A percentile compares a stretch with the other conserved stretches of the same genome.
Conservation (phyloP, 2,113 vertebrate species). For the Lonchura striata region DNA sequence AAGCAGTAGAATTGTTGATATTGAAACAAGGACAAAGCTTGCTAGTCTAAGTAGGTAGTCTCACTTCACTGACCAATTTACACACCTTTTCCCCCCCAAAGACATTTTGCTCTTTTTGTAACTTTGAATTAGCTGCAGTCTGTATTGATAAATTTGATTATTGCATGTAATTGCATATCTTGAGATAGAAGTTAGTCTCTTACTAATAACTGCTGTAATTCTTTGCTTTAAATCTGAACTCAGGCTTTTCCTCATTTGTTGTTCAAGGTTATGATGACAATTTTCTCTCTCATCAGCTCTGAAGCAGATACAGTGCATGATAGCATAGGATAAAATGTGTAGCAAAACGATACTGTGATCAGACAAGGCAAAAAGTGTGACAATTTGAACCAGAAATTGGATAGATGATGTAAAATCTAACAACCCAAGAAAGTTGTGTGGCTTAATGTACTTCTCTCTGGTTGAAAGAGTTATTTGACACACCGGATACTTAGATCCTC, state of each 20-base stretch:
- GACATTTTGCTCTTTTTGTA: background rate
- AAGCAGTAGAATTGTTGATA: background rate
- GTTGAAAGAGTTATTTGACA: background rate
- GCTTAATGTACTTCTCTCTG: background rate
- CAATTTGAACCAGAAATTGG: background rate
- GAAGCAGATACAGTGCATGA: background rate
- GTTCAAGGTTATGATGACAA: background rate
- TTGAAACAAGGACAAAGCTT: background rate
- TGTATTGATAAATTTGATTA: background rate
- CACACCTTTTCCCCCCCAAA: background rate
- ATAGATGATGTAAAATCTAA: background rate
- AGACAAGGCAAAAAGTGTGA: background rate
- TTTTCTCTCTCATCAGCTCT: background rate
- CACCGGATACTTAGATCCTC: background rate
- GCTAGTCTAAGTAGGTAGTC: background rate
- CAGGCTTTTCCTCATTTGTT: background rate
- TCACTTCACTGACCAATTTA: background rate
- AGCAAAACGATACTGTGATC: background rate
- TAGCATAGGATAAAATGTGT: background rate
- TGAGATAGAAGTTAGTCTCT: background rate
- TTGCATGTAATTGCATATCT: background rate
- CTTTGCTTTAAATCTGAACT: background rate
- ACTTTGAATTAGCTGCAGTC: background rate
- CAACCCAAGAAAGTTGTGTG: background rate
- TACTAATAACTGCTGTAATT: background rate